Base-by-base conservation (phyloP, 2,888 invertebrate species). In the Carpatolechia fugitivella region DNA sequence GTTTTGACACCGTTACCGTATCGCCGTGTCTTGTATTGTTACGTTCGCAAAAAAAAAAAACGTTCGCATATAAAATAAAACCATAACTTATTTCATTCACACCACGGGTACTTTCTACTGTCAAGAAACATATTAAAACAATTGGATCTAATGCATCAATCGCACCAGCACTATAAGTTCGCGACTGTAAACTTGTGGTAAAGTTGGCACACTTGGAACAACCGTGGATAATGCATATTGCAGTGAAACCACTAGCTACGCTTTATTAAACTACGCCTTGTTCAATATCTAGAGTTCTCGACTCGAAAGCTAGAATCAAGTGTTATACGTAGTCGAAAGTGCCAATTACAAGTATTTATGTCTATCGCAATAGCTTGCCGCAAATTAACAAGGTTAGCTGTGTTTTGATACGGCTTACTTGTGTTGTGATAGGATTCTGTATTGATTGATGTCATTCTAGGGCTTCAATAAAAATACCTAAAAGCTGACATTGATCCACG, bases 211-310 rank as follows among this genome's bases (percentile, higher is more conserved):
- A 24, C 24, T 24, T 24, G 24, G 6, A 24, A 24, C 24, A 53
- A 53, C 18, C 56, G 56, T 56, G 13, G 29, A 30, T 24, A 29
- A 52, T 56, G 38, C 31, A 40, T 30, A 52, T 56, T 49, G 46
- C 52, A 20, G 60, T 53, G 58, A 58, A 60, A 63, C 49, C 56
- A 47, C 41, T 4, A 44, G 24, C 24, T 44, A 38, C 36, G 41
- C 35, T 35, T 29, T 16, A 33, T 56, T 54, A 55, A 57, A 60
- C 51, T 38, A 56, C 59, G 36, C 54, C 57, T 59, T 62, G 56
- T 61, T 63, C 54, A 61, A 63, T 65, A 59, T 58, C 59, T 52
- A 60, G 60, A 58, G 52, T 58, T 55, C 49, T 57, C 48, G 56
- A 55, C 55, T 55, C 58, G 55, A 48, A 57, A 54, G 53, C 53